Evolutionary conservation across 2,888 invertebrate species (phyloP), one percentile per base, ranked within the genome.

Genomic region (Tridacna gigas): DNA sequence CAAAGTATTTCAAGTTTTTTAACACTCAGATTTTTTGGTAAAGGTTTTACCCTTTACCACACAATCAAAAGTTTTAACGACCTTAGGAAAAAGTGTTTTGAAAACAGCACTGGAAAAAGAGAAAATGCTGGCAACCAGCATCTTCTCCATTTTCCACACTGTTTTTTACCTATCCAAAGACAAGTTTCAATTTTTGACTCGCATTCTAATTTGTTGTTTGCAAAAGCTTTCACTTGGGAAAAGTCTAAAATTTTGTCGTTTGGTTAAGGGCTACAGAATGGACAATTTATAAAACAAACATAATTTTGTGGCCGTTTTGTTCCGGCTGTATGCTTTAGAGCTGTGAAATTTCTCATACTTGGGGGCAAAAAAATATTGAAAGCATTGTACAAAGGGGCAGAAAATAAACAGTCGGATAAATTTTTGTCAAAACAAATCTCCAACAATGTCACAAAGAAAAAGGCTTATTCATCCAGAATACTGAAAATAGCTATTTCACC

Each of bases 331-430:
- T 15, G 45, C 37, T 28, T 11, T 12, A 28, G 26, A 67, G 20
- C 20, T 67, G 67, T 45, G 26, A 67, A 67, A 67, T 67, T 45
- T 67, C 67, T 45, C 45, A 15, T 45, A 67, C 67, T 67, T 37
- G 45, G 45, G 67, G 67, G 67, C 67, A 67, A 67, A 65, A 65
- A 45, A 37, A 67, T n/a, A n/a, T 67, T 67, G 67, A 67, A 67
- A 37, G 67, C 45, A 67, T 37, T 67, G 67, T 67, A 28, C 67
- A 37, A 28, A 37, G 67, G 45, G 67, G 45, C 37, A 67, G 45
- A 67, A 67, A 67, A 45, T 37, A 67, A 26, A 67, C 28, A 45
- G n/a, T 65, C 65, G 3, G 67, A 67, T 67, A 67, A 67, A 67
- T 67, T 45, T 45, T 67, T 45, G 45, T 67, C 67, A 18, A 67